These are phyloP conservation scores for Wiebesia pumilae DNA, from an alignment of 1,140 invertebrate species.

Conservation along the genomic window DNA sequence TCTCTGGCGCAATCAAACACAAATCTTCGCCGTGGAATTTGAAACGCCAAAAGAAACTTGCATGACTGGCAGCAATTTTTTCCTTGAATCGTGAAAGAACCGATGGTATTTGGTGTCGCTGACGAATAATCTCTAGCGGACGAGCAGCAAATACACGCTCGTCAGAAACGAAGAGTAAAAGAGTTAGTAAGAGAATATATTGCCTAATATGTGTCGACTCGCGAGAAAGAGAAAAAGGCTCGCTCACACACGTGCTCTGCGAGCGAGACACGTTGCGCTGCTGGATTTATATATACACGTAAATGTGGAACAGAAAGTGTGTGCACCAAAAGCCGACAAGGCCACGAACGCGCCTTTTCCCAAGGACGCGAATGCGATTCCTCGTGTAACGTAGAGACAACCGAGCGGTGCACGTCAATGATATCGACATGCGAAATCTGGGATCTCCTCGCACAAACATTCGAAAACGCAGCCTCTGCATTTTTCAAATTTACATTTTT, in stretches of 20 bases:
- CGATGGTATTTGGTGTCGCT: background rate
- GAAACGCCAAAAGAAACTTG: background rate
- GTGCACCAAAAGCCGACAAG: constrained; percentile 30
- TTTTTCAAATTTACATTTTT: constrained; percentile 7
- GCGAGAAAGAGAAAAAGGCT: background rate
- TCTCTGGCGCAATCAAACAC: background rate
- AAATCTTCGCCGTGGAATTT: background rate
- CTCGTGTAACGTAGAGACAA: background rate
- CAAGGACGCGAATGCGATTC: constrained; percentile 19
- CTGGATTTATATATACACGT: constrained; percentile 21
- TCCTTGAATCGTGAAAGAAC: background rate
- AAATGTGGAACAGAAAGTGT: constrained; percentile 32
- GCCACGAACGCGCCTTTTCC: constrained; percentile 19
- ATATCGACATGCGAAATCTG: background rate
- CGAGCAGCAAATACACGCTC: background rate
- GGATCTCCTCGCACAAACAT: background rate
- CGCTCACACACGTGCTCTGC: constrained; percentile 1
- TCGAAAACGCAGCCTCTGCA: background rate
- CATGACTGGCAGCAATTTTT: background rate
- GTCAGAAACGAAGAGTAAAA: constrained; percentile 52
- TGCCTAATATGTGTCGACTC: constrained; percentile 9
- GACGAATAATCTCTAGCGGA: background rate
- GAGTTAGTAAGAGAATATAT: background rate
- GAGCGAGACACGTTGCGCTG: background rate
- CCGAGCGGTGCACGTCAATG: background rate